Evolutionary conservation across 2,797 vertebrate species (phyloP).

Genomic region (Chaetodon trifasciatus): DNA sequence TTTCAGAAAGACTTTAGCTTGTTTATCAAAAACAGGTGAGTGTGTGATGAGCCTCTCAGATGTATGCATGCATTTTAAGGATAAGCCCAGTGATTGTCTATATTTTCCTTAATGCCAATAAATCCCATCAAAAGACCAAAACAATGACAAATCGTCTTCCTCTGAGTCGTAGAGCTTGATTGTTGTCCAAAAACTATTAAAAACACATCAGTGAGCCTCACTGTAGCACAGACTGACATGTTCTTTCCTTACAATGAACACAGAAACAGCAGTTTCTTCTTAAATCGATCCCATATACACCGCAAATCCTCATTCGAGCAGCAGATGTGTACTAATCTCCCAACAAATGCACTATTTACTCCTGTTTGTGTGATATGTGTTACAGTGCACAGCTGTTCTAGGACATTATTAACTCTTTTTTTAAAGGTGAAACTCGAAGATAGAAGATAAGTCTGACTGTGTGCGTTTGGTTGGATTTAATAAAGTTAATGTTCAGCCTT

Average conservation of each 20-base stretch:
- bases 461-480: neutral
- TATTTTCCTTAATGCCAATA: neutral
- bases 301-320: neutral
- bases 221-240: neutral
- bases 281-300: neutral
- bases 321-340: neutral
- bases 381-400: neutral
- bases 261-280: neutral
- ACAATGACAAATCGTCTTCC: neutral
- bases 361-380: neutral
- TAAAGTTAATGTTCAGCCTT: neutral
- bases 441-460: neutral
- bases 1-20: neutral
- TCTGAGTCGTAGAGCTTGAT: too few relatives aligned
- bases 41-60: neutral
- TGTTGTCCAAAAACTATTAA: too few relatives aligned
- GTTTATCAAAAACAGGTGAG: neutral
- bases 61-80: neutral
- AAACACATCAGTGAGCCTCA: too few relatives aligned
- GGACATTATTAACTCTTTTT: neutral
- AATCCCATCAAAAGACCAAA: slow-evolving; percentile 3
- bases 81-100: neutral
- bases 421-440: neutral
- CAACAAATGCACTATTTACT: neutral
- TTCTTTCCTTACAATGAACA: neutral